phyloP scores from a whole-genome alignment of 2,888 invertebrate genomes.

The Xestia rhomboidea region DNA sequence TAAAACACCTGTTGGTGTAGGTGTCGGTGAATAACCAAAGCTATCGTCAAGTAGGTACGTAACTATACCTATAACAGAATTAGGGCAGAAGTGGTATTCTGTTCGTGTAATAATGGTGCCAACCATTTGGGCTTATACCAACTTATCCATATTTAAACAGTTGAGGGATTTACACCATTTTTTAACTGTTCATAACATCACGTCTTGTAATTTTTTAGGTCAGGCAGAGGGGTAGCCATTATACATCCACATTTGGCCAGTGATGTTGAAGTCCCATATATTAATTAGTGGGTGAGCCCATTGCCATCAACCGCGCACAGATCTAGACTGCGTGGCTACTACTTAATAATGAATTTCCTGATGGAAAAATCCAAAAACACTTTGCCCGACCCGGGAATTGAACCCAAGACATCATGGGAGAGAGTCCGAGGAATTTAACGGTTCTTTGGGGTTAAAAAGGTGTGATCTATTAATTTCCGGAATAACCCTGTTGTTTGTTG shows the following conservation, averaged over 20 bases:
- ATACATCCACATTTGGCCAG: too few relatives aligned
- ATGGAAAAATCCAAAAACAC: too few relatives aligned
- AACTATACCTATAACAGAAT: neutral
- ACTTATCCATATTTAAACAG: neutral
- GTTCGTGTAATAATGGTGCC: neutral
- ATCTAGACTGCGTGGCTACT: too few relatives aligned
- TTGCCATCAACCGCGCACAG: too few relatives aligned
- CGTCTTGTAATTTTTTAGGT: neutral
- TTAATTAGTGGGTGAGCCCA: too few relatives aligned
- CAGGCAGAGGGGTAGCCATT: too few relatives aligned
- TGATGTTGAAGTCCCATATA: too few relatives aligned
- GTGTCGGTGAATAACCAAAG: neutral
- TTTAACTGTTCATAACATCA: neutral
- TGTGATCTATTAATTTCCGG: conserved; percentile 1
- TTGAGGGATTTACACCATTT: neutral
- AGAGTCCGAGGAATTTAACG: too few relatives aligned
- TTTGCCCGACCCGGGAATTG: neutral
- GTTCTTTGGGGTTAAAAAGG: neutral
- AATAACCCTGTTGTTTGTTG: conserved; percentile 6
- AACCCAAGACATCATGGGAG: too few relatives aligned
- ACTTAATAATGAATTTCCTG: too few relatives aligned
- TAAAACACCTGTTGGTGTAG: neutral
- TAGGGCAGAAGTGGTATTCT: neutral
- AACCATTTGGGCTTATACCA: neutral
- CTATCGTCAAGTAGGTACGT: neutral